phyloP scores from a whole-genome alignment of 1,140 invertebrate genomes.

The Eumeta japonica region DNA sequence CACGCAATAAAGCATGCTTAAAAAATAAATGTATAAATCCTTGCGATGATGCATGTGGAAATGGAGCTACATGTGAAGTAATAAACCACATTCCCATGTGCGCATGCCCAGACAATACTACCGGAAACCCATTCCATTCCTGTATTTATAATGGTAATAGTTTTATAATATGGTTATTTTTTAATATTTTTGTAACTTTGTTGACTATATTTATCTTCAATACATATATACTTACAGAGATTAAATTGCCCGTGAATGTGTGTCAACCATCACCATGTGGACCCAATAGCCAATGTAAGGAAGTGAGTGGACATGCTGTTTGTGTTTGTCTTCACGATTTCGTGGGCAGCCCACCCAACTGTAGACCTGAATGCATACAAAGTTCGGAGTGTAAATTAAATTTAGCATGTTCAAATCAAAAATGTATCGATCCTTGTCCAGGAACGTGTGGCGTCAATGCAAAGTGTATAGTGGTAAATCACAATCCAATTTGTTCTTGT shows the following conservation, averaged over 20 bases:
- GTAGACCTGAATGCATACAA: conserved; percentile 68
- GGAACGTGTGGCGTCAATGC: conserved; percentile 75
- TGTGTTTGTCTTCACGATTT: conserved; percentile 72
- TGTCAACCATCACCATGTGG: conserved; percentile 66
- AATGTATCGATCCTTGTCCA: conserved; percentile 68
- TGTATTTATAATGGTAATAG: conserved; percentile 58
- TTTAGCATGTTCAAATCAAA: conserved; percentile 64
- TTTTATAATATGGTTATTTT: conserved; percentile 17
- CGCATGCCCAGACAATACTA: conserved; percentile 63
- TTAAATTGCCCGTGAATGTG: conserved; percentile 33
- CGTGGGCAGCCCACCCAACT: conserved; percentile 70
- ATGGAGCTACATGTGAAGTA: conserved; percentile 72
- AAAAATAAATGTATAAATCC: conserved; percentile 74
- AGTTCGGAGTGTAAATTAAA: conserved; percentile 69
- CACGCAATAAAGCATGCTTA: conserved; percentile 65
- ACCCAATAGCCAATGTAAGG: conserved; percentile 69
- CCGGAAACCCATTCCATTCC: conserved; percentile 74
- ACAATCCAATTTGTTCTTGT: conserved; percentile 67
- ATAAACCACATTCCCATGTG: conserved; percentile 77
- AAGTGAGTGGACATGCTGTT: conserved; percentile 63
- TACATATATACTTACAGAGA: conserved; percentile 24
- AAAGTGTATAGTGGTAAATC: conserved; percentile 67
- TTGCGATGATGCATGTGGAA: conserved; percentile 73
- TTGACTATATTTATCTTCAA: not conserved
- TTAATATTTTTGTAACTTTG: conserved; percentile 39